These are phyloP conservation scores for Sycophila texana DNA, from an alignment of 2,888 invertebrate genomes.

Conservation along the genomic window DNA sequence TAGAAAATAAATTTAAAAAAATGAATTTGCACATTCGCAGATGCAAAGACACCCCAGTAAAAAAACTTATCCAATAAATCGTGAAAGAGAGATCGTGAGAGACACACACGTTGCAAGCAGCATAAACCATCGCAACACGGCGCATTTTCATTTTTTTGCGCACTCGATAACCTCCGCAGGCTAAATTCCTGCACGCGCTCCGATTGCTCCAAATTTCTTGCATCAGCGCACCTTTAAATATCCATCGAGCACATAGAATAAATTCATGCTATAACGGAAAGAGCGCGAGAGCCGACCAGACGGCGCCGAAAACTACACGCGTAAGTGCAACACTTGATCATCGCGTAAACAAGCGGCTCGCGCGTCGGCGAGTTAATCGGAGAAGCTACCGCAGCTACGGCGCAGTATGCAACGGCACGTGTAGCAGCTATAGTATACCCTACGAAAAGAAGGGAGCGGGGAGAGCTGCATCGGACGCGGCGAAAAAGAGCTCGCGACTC, in stretches of 20 bases:
- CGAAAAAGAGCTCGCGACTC: background rate
- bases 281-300: background rate
- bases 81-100: too few relatives aligned
- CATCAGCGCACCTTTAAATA: background rate
- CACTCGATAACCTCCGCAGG: too few relatives aligned
- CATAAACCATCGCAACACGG: background rate
- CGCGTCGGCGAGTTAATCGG: constrained; percentile 33
- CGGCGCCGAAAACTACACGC: background rate
- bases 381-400: background rate
- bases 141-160: background rate
- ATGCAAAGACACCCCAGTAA: too few relatives aligned
- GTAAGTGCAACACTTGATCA: constrained; percentile 2
- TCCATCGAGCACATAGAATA: background rate
- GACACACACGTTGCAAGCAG: too few relatives aligned
- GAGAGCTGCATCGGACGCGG: background rate
- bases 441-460: background rate
- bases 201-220: background rate
- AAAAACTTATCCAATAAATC: too few relatives aligned
- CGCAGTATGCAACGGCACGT: constrained; percentile 45
- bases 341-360: background rate
- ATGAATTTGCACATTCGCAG: too few relatives aligned
- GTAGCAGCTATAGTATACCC: constrained; percentile 30
- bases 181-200: background rate
- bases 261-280: background rate
- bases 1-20: too few relatives aligned